Base-by-base conservation (phyloP, 1,140 invertebrate genomes). In the Agrypnia vestita region DNA sequence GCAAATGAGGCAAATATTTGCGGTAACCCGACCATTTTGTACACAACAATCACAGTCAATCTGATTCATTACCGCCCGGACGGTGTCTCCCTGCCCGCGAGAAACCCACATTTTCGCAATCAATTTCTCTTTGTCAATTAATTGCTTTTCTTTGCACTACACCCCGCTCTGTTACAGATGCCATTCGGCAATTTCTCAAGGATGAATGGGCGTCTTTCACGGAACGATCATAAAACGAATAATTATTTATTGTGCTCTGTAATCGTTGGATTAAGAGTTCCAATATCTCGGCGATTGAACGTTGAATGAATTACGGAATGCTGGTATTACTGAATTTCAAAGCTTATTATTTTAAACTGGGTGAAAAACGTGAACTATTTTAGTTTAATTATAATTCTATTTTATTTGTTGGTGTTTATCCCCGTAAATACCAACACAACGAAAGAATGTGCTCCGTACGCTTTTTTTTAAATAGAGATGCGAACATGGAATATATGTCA, bases 1-100 rank as follows among this genome's bases (percentile, higher is more conserved):
- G 76, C 73, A 81, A 81, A 81, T 81, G 80, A 81, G 74, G 80
- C 72, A 81, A 81, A 81, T 81, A 81, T 81, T 81, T 81, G 80
- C 71, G 80, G 73, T 73, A 81, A 81, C 80, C 80, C 80, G 80
- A 75, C 80, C 80, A 78, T 78, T 81, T 81, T 72, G 53, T 74
- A 55, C 19, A 47, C 69, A 75, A 81, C 80, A 81, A 81, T 81
- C 49, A 72, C 76, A 74, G 64, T 75, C 80, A 76, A 81, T 78
- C 80, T 78, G 75, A 64, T 69, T 69, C 80, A 78, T 81, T 67
- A 74, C 75, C 17, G 67, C n/a, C 44, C 21, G 47, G 73, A 64
- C 12, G 35, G 9, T n/a, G 51, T 13, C 21, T 53, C 47, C 69
- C 17, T 72, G 11, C 13, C 46, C 13, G 10, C 56, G 35, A 62